Conservation (phyloP, 2,888 invertebrate genomes). For the Xestia c-nigrum region DNA sequence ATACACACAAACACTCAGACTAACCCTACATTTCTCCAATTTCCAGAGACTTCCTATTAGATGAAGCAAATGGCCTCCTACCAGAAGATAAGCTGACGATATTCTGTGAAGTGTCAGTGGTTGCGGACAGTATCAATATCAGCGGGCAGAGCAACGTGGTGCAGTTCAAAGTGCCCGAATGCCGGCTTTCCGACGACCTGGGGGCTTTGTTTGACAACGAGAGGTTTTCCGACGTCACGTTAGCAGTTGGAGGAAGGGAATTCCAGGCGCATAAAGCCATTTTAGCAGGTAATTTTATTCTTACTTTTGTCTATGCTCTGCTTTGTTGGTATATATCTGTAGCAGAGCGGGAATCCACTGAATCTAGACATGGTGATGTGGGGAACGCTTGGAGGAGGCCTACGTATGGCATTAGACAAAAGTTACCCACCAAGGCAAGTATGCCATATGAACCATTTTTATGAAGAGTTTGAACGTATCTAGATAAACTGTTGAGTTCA, state of each 20-base stretch:
- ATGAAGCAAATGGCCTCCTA: slow-evolving; percentile 99
- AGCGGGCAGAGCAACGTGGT: slow-evolving; percentile 99
- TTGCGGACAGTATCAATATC: slow-evolving; percentile 99
- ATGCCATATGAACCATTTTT: background rate
- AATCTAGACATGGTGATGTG: background rate
- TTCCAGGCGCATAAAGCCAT: slow-evolving; percentile 99
- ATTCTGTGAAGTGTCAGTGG: slow-evolving; percentile 99
- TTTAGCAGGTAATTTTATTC: slow-evolving; percentile 93
- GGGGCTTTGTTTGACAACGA: slow-evolving; percentile 98
- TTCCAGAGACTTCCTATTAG: slow-evolving; percentile 98
- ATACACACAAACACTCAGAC: background rate
- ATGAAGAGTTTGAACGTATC: background rate
- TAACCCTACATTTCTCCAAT: slow-evolving; percentile 35
- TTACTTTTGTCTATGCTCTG: background rate
- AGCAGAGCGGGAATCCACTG: background rate
- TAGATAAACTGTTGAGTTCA: background rate
- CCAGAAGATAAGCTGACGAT: slow-evolving; percentile 99
- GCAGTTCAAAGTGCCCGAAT: slow-evolving; percentile 99
- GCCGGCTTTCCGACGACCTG: slow-evolving; percentile 98
- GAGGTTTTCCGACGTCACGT: slow-evolving; percentile 99
- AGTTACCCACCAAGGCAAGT: background rate
- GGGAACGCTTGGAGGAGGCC: background rate
- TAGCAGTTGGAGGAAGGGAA: slow-evolving; percentile 97
- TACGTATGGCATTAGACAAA: background rate
- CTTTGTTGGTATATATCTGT: background rate